Conservation (phyloP, 1,140 invertebrate species). For the Cydia strobilella region DNA sequence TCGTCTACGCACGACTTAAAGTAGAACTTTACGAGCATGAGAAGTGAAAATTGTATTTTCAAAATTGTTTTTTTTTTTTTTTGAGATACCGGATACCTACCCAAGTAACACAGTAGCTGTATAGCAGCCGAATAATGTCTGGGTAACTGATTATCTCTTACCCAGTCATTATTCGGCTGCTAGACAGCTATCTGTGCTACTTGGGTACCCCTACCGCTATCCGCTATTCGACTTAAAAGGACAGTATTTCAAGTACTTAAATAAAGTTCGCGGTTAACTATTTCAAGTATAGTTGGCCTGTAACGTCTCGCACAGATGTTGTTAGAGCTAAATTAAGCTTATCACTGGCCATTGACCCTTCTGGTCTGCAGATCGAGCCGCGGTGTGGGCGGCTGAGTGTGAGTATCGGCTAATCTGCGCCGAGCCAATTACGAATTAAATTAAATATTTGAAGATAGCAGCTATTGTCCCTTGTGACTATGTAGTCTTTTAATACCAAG, state of each 20-base stretch:
- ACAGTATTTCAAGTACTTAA: not conserved
- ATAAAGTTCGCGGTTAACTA: slow-evolving; percentile 4
- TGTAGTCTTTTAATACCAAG: not conserved
- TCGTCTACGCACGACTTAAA: too few relatives aligned
- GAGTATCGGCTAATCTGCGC: not conserved
- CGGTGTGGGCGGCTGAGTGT: not conserved
- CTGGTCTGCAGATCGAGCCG: not conserved
- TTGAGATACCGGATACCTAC: too few relatives aligned
- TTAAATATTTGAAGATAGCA: not conserved
- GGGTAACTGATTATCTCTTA: too few relatives aligned
- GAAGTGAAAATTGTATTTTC: too few relatives aligned
- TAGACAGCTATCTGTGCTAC: too few relatives aligned
- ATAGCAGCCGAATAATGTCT: too few relatives aligned
- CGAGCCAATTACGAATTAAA: not conserved
- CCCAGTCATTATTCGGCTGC: too few relatives aligned
- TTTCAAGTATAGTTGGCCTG: not conserved
- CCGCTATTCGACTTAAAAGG: not conserved
- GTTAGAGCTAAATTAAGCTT: slow-evolving; percentile 43
- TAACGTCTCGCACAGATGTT: slow-evolving; percentile 29
- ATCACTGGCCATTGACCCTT: slow-evolving; percentile 42
- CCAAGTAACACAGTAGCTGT: too few relatives aligned
- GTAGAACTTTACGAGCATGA: too few relatives aligned
- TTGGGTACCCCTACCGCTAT: too few relatives aligned
- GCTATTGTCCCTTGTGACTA: not conserved
- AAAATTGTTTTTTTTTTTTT: too few relatives aligned